phyloP scores from a whole-genome alignment of 2,888 invertebrate genomes.

The Litoditis marina region DNA sequence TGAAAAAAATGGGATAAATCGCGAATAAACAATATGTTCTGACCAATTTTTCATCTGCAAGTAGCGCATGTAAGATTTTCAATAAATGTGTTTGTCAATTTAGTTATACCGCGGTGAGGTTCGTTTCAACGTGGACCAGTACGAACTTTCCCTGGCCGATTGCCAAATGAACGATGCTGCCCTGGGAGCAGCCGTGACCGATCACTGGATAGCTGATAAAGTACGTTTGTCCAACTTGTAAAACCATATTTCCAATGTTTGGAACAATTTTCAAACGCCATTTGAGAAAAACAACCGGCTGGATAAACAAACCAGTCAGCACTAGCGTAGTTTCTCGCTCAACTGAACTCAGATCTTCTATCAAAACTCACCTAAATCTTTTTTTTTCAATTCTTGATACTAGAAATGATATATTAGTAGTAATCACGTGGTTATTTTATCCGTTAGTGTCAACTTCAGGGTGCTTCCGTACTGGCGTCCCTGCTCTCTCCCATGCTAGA shows the following conservation, averaged over 20 bases:
- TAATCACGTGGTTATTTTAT: too few species aligned
- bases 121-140: constrained; percentile 27
- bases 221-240: too few species aligned
- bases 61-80: not conserved
- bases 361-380: too few species aligned
- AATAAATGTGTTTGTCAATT: not conserved
- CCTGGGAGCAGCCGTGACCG: constrained; percentile 5
- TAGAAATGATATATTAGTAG: too few species aligned
- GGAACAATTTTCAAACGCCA: too few species aligned
- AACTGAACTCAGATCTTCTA: not conserved
- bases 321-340: not conserved
- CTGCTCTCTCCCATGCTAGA: constrained; percentile 16
- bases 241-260: too few species aligned
- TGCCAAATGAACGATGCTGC: constrained; percentile 12
- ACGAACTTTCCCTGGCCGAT: constrained; percentile 27
- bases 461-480: constrained; percentile 14
- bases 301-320: not conserved
- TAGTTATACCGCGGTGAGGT: constrained; percentile 35
- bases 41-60: not conserved
- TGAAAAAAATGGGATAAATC: too few species aligned
- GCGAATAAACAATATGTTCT: not conserved
- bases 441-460: not conserved
- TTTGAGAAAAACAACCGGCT: not conserved
- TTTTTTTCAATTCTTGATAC: too few species aligned
- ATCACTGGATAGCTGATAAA: constrained; percentile 25